Evolutionary conservation across 2,888 invertebrate genomes (phyloP).

Genomic region (Syritta pipiens): DNA sequence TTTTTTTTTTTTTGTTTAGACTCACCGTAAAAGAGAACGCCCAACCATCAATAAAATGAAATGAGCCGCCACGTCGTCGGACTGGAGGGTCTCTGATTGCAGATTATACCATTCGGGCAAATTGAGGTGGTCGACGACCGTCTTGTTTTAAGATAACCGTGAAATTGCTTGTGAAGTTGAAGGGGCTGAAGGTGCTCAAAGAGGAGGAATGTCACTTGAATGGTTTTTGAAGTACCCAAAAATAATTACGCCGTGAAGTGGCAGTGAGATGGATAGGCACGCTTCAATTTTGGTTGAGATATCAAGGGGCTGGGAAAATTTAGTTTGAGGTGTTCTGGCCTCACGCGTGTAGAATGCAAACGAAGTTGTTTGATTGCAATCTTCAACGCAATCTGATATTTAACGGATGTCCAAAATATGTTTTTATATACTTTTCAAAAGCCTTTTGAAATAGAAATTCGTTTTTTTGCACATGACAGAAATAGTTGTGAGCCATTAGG

Average conservation of each 20-base stretch:
- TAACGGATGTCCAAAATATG: too few relatives aligned
- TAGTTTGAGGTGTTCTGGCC: too few relatives aligned
- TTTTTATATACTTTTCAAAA: too few relatives aligned
- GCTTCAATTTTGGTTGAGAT: too few relatives aligned
- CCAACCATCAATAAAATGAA: slow-evolving; percentile 24
- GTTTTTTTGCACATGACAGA: too few relatives aligned
- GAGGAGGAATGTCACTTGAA: background rate
- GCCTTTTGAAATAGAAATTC: too few relatives aligned
- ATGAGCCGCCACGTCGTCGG: slow-evolving; percentile 11
- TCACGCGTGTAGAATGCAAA: too few relatives aligned
- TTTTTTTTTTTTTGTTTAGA: background rate
- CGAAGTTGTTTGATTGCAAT: too few relatives aligned
- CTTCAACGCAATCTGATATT: too few relatives aligned
- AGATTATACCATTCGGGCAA: slow-evolving; percentile 12
- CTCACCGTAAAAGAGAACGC: slow-evolving; percentile 5
- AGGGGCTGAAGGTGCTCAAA: background rate
- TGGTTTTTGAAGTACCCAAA: too few relatives aligned
- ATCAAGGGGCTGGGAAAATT: too few relatives aligned
- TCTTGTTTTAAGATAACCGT: slow-evolving; percentile 4
- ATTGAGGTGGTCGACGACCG: background rate
- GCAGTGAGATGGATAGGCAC: background rate
- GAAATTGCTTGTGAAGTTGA: slow-evolving; percentile 14
- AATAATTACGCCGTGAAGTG: background rate
- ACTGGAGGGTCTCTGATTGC: slow-evolving; percentile 32
- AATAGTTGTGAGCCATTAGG: too few relatives aligned